Base-by-base conservation (phyloP, 2,888 invertebrate species). In the Macaria liturata region DNA sequence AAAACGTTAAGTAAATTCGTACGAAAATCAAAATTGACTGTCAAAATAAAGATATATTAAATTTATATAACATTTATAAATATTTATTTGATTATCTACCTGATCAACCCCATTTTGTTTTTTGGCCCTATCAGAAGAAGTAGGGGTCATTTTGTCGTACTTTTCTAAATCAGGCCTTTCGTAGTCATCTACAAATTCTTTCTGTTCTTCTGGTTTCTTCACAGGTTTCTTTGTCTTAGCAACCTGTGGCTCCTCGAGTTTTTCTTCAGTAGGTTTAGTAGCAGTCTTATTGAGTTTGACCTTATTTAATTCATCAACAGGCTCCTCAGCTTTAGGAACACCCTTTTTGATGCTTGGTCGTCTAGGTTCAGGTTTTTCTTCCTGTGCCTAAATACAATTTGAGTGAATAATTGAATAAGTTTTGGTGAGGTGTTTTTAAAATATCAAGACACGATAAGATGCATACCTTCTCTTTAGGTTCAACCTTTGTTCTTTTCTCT, bases 111-210 rank as follows among this genome's bases (percentile, higher is more conserved):
- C 90, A 59, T 91, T 91, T 78, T 88, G 84, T 72, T 87, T 89
- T 81, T 89, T 91, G 46, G 75, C 74, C 65, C 78, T 90, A 66
- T 91, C 91, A 37, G 72, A 71, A 44, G 88, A 78, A 47, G 91
- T 86, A 49, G 91, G 91, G 68, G 90, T 84, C 44, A 92, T 62
- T 81, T 94, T 94, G 74, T 95, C 94, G 72, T 94, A 95, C 84
- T 94, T 95, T 76, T 95, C 95, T 58, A 95, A 88, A 34, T 94
- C 94, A 0, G 96, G 94, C 64, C 95, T 92, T 78, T 96, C 96
- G 75, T 96, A 96, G 83, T 96, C 96, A 44, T 95, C 95, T 55
- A 93, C 88, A 52, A 92, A 90, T 64, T 94, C 94, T 65, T 90
- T 86, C 48, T 90, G 85, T 67, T 92, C 92, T 63, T 76, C 84